phyloP scores from a whole-genome alignment of 2,113 vertebrate genomes.

The Tachycineta bicolor region DNA sequence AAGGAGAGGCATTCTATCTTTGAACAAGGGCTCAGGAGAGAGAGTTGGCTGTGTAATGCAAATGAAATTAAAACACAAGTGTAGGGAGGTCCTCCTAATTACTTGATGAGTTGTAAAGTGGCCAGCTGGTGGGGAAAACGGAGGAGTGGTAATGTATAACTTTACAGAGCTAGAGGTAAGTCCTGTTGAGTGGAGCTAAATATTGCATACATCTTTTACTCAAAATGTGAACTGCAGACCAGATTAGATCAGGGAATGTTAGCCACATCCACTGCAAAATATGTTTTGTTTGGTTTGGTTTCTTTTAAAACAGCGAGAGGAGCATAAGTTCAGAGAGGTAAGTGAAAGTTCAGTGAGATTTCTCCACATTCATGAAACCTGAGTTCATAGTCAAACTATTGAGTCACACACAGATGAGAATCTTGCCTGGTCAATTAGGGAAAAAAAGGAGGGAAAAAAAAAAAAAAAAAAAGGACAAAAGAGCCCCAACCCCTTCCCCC shows the following conservation, averaged over 20 bases:
- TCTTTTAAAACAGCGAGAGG: conserved; percentile 24
- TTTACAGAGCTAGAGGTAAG: background rate
- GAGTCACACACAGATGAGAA: conserved; percentile 34
- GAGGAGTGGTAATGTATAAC: background rate
- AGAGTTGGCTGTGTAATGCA: background rate
- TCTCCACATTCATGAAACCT: conserved; percentile 27
- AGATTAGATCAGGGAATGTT: conserved; percentile 38
- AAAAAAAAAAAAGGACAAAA: background rate
- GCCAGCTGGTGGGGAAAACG: background rate
- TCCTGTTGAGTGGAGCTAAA: background rate
- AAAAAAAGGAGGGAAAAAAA: background rate
- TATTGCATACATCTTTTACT: background rate
- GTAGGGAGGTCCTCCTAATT: background rate
- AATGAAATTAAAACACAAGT: background rate
- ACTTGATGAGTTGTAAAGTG: background rate
- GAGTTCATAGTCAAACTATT: conserved; percentile 31
- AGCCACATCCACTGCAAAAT: conserved; percentile 26
- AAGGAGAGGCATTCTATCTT: background rate
- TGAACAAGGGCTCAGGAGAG: background rate
- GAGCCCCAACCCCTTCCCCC: background rate
- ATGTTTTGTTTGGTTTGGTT: conserved; percentile 4
- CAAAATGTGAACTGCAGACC: background rate
- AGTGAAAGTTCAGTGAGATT: conserved; percentile 50
- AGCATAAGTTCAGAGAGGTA: conserved; percentile 43
- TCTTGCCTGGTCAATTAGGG: background rate